A percentile compares a stretch with the other conserved stretches of the same genome.
phyloP scores from a whole-genome alignment of 2,113 vertebrate species.

The Mirza zaza region DNA sequence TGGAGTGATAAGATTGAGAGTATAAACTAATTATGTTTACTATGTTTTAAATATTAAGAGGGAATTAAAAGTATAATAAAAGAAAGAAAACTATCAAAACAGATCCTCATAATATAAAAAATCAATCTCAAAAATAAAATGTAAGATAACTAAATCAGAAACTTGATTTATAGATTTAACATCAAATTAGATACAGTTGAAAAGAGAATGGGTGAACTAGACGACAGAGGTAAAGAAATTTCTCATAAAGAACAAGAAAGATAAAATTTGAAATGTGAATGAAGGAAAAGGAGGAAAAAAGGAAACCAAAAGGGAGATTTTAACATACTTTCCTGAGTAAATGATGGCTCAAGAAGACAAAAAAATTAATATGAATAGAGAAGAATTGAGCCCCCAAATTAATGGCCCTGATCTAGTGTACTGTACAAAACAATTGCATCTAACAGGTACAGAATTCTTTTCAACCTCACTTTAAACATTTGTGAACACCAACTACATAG shows the following conservation, averaged over 20 bases:
- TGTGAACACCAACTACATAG: background rate
- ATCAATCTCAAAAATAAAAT: conserved; percentile 19
- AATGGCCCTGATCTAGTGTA: background rate
- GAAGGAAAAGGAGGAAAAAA: background rate
- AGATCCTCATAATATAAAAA: background rate
- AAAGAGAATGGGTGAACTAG: conserved; percentile 41
- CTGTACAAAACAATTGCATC: background rate
- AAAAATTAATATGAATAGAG: background rate
- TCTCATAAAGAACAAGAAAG: background rate
- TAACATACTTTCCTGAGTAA: background rate
- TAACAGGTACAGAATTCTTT: background rate
- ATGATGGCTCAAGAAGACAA: background rate
- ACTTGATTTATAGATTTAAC: background rate
- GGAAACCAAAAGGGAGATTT: background rate
- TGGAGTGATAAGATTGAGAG: background rate
- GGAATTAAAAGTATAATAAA: background rate
- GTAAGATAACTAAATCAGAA: conserved; percentile 17
- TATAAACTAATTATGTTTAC: background rate
- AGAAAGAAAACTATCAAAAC: conserved; percentile 15
- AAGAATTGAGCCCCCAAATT: background rate
- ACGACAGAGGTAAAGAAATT: conserved; percentile 19
- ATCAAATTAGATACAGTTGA: background rate
- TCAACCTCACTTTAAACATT: background rate
- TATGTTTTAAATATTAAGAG: background rate
- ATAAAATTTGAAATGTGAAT: background rate